phyloP scores from a whole-genome alignment of 2,888 invertebrate genomes.

The Coleophora deauratella region DNA sequence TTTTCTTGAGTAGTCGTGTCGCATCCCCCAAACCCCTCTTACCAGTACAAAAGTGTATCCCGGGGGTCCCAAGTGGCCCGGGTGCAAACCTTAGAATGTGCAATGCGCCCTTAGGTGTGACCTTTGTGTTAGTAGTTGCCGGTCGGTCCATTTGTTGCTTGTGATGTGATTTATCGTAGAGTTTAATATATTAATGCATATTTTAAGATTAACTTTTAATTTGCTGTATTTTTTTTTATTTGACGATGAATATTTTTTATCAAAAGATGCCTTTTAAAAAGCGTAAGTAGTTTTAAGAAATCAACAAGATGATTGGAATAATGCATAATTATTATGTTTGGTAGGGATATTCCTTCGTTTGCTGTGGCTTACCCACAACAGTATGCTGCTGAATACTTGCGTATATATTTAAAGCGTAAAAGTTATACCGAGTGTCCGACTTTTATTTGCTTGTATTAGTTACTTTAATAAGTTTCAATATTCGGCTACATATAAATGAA shows the following conservation, averaged over 20 bases:
- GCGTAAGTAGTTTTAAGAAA: conserved; percentile 63
- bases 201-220: conserved; percentile 25
- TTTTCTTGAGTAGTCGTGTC: conserved; percentile 35
- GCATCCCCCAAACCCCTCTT: conserved; percentile 30
- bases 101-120: conserved; percentile 43
- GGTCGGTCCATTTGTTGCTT: conserved; percentile 48
- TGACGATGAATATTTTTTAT: conserved; percentile 48
- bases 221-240: conserved; percentile 50
- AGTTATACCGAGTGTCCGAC: conserved; percentile 31
- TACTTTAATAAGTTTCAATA: conserved; percentile 34
- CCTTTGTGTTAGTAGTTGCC: conserved; percentile 47
- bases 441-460: conserved; percentile 17
- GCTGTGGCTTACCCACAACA: conserved; percentile 39
- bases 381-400: too few relatives aligned
- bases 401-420: conserved; percentile 31
- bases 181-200: conserved; percentile 24
- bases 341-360: conserved; percentile 36
- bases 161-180: conserved; percentile 56
- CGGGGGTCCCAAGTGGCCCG: too few relatives aligned
- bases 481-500: conserved; percentile 42
- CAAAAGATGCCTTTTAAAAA: conserved; percentile 68
- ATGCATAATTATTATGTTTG: conserved; percentile 59
- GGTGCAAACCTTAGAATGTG: conserved; percentile 46
- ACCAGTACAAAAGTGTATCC: conserved; percentile 63
- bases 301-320: conserved; percentile 33